Evolutionary conservation across 2,888 invertebrate species (phyloP), one percentile per base, ranked within the genome.

Genomic region (Eremobia ochroleuca): DNA sequence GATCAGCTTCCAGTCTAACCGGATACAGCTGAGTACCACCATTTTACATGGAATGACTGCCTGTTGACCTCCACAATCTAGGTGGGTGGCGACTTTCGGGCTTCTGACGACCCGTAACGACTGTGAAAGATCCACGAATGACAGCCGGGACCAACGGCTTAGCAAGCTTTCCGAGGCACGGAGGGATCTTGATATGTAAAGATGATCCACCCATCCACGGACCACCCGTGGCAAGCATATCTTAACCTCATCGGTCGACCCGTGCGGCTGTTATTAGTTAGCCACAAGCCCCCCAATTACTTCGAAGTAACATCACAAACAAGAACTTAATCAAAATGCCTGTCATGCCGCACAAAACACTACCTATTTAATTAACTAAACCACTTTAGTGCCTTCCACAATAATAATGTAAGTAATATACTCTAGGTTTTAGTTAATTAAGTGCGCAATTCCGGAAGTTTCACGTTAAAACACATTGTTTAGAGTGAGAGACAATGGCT

Each of bases 381-480:
- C 55, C 43, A 79, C 40, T 79, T 15, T n/a, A 28, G 28, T 80
- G 9, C 2, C 9, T 25, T 18, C 18, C 21, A 15, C 25, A 52
- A 49, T 31, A 67, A n/a, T 55, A 55, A 62, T 18, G 31, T 55
- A 18, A 28, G 46, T 77, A 18, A 31, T 11, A 34, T 28, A 15
- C 11, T 34, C n/a, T 69, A 28, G 28, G 61, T 61, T 70, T 61
- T n/a, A 70, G n/a, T 61, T 81, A 84, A 81, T 81, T 80, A 81
- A 61, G 37, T 61, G 40, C 43, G 21, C 25, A 66, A n/a, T 71
- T 55, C 1, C 34, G 49, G 46, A 40, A 58, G 61, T 71, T 58
- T 78, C 55, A 59, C n/a, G 61, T 61, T 18, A 21, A 40, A 84
- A 58, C n/a, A 67, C 59, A 61, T 43, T 70, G 55, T 61, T 61